phyloP scores from a whole-genome alignment of 2,888 invertebrate species.

The Phasia obesa region DNA sequence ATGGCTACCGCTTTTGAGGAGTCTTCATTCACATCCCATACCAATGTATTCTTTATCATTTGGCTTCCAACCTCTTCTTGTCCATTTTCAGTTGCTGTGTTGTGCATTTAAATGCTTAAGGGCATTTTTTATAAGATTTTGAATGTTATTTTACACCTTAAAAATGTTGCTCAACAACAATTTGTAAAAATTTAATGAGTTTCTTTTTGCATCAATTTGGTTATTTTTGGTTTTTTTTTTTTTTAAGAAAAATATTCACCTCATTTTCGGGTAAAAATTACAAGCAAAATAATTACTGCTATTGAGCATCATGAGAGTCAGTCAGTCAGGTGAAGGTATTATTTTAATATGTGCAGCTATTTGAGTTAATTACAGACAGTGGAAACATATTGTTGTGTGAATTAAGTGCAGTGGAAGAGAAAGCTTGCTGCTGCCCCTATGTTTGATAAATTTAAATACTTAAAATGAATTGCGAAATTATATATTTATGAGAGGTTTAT shows the following conservation, averaged over 20 bases:
- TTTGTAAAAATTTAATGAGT: constrained; percentile 59
- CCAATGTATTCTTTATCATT: not conserved
- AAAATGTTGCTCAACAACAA: constrained; percentile 54
- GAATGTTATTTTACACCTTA: constrained; percentile 64
- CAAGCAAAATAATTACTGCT: constrained; percentile 39
- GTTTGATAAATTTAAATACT: not conserved
- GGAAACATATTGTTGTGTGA: not conserved
- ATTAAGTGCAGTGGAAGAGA: not conserved
- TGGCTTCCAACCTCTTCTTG: not conserved
- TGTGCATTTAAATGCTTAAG: constrained; percentile 42
- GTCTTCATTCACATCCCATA: constrained; percentile 32
- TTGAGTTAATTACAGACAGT: constrained; percentile 10
- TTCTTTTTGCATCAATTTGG: constrained; percentile 23
- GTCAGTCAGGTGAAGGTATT: constrained; percentile 24
- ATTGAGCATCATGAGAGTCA: not conserved
- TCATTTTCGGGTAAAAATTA: constrained; percentile 38
- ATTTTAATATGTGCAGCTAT: constrained; percentile 1
- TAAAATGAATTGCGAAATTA: not conserved
- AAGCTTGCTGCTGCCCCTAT: not conserved
- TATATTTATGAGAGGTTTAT: no score
- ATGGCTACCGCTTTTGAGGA: constrained; percentile 58
- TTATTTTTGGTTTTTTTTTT: not conserved
- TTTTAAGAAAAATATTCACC: constrained; percentile 16
- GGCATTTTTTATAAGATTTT: constrained; percentile 51
- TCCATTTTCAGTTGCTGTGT: constrained; percentile 12